Evolutionary conservation across 2,113 vertebrate species (phyloP).

Genomic region (Climacteris rufus): DNA sequence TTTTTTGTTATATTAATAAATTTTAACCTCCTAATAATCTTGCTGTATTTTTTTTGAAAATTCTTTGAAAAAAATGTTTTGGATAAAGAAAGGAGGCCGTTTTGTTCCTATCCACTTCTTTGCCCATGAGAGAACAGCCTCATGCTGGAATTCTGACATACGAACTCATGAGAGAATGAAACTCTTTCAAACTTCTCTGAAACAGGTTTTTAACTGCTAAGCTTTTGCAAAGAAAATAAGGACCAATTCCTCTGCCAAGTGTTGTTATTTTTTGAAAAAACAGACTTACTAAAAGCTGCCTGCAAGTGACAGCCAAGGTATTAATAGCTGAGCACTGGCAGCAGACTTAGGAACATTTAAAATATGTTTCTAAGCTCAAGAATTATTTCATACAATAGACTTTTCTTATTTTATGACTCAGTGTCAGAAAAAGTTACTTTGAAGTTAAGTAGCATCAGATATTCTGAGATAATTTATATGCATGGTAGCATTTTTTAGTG

Average conservation of each 20-base stretch:
- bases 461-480: not conserved
- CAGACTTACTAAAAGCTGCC: not conserved
- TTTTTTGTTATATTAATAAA: not conserved
- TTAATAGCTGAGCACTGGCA: not conserved
- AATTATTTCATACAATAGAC: not conserved
- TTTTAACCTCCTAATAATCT: not conserved
- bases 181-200: not conserved
- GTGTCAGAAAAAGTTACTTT: not conserved
- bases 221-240: not conserved
- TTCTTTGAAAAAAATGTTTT: not conserved
- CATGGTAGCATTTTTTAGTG: not conserved
- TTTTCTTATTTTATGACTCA: not conserved
- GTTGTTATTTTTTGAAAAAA: not conserved
- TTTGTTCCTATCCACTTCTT: not conserved
- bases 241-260: not conserved
- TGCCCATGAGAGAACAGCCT: not conserved
- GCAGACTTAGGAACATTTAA: not conserved
- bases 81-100: fast-evolving
- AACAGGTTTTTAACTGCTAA: not conserved
- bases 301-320: not conserved
- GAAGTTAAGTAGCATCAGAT: not conserved
- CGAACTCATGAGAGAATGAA: not conserved
- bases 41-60: not conserved
- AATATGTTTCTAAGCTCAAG: not conserved
- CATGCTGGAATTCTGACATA: not conserved